Base-by-base conservation (phyloP, 1,140 invertebrate species). In the Lethrus apterus region DNA sequence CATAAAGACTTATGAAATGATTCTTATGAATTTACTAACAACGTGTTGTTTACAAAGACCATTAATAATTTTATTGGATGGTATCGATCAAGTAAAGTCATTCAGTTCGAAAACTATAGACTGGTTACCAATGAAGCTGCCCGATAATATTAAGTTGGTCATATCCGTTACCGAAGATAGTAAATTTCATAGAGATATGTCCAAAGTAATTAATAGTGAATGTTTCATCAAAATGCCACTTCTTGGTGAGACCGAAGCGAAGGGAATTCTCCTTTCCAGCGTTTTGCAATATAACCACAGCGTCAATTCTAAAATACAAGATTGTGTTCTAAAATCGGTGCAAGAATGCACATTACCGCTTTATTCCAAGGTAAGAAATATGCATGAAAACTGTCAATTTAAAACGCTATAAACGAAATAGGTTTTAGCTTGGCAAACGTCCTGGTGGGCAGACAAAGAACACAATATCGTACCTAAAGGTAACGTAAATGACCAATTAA, bases 31-130 rank as follows among this genome's bases (percentile, higher is more conserved):
- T 17, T 57, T 80, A 18, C 62, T 83, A 41, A 60, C 61, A 1
- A 73, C 74, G 26, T 66, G 74, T 30, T 73, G 72, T 15, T 64
- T 74, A 21, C 64, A 73, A 33, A 67, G 76, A 17, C 76, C 75
- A 8, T 61, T 84, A 30, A 69, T 86, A 24, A 69, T 89, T 29
- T 72, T 85, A 14, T 72, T 87, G 44, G 84, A 86, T 59, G 84
- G 81, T 0, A 64, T 87, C 4, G 84, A 88, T 59, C 77, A 81
- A 62, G 69, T 81, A 44, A 64, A 68, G 48, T 55, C 59, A 10
- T 69, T 68, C 43, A 65, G 60, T 44, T 67, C 69, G 10, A 62
- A 69, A 54, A 64, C 62, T 11, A 70, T 78, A 14, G 70, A 78
- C 18, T 88, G 84, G 86, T 62, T 89, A 43, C 83, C 83, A 2